phyloP scores from a whole-genome alignment of 2,797 vertebrate genomes.

The Cryptoblepharus egeriae region DNA sequence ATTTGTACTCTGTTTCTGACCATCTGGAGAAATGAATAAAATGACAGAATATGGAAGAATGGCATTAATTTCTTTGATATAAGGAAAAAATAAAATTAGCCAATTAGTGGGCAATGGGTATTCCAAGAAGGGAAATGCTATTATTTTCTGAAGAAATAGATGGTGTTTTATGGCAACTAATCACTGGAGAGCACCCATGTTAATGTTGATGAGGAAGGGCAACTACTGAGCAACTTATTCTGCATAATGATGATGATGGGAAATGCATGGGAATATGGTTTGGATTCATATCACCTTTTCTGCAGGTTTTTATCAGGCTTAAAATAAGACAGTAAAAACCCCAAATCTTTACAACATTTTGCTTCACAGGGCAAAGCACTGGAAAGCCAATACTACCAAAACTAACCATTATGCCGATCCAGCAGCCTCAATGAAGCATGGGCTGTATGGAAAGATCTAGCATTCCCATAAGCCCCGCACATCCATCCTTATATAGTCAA shows the following conservation, averaged over 20 bases:
- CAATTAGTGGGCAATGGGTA: background rate
- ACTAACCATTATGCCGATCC: no score
- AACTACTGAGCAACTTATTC: background rate
- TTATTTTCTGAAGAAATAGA: background rate
- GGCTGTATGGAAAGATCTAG: background rate
- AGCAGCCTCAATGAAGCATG: no score
- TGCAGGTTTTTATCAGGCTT: background rate
- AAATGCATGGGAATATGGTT: background rate
- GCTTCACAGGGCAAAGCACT: background rate
- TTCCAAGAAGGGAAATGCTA: conserved; percentile 8
- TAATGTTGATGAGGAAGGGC: background rate
- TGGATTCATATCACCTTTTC: background rate
- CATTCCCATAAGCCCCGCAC: no score
- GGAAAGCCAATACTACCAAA: background rate
- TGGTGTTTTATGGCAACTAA: background rate
- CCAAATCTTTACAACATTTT: background rate
- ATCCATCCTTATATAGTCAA: no score
- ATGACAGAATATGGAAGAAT: conserved; percentile 8
- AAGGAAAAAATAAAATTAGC: conserved; percentile 12
- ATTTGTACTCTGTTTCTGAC: conserved; percentile 12
- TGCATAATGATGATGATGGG: background rate
- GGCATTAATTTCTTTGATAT: background rate
- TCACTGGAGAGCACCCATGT: background rate
- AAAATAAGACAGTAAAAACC: background rate
- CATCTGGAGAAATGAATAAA: conserved; percentile 25